Conservation (phyloP, 2,888 invertebrate species). For the Drosophila pseudotakahashii region DNA sequence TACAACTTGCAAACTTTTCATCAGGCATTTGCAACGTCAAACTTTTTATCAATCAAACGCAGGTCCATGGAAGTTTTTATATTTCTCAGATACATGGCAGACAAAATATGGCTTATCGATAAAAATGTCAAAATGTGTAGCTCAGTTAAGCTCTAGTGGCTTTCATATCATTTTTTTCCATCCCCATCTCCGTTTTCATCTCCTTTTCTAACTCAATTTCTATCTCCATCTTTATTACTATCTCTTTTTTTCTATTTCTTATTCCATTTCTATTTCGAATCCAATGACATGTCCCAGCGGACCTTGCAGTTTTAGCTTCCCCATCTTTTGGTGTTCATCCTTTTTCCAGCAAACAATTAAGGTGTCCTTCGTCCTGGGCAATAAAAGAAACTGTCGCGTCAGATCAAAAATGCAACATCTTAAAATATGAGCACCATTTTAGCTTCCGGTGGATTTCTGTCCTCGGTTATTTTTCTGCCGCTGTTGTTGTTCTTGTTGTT, state of each 20-base stretch:
- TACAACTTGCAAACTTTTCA: conserved; percentile 19
- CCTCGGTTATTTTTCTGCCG: conserved; percentile 13
- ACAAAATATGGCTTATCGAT: conserved; percentile 34
- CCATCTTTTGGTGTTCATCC: conserved; percentile 18
- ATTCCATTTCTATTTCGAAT: conserved; percentile 18
- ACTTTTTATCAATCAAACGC: conserved; percentile 43
- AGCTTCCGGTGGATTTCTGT: conserved; percentile 45
- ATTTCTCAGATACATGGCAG: conserved; percentile 7
- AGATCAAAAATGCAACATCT: conserved; percentile 63
- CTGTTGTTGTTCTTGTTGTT: conserved; percentile 47
- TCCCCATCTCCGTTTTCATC: conserved; percentile 3
- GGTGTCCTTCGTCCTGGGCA: conserved; percentile 45
- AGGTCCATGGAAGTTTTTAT: conserved; percentile 25
- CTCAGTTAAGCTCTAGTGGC: conserved; percentile 31
- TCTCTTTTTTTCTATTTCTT: conserved; percentile 12
- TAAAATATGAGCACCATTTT: conserved; percentile 54
- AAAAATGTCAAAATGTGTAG: conserved; percentile 34
- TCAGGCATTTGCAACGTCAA: conserved; percentile 9
- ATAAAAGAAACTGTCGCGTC: conserved; percentile 56
- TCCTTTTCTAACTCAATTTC: conserved; percentile 15
- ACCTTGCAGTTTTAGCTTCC: background rate
- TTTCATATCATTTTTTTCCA: conserved; percentile 18
- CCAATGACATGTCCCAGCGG: conserved; percentile 21
- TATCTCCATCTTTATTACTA: conserved; percentile 13
- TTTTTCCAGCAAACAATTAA: conserved; percentile 53